Conservation (phyloP, 2,113 vertebrate genomes). For the Mandrillus leucophaeus region DNA sequence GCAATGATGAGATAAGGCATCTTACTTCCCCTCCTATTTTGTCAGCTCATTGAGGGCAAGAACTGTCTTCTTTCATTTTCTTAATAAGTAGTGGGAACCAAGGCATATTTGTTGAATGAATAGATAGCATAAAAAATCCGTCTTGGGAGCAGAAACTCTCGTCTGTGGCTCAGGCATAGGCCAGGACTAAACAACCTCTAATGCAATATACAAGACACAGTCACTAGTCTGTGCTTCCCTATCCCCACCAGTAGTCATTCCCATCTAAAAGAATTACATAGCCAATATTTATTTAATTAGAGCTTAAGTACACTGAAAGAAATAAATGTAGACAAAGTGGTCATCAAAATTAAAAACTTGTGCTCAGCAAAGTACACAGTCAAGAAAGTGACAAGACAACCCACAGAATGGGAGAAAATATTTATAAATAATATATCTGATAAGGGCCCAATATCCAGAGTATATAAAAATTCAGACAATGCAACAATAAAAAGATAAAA, state of each 20-base stretch:
- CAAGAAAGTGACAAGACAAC: not conserved
- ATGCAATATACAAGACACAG: not conserved
- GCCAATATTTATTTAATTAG: not conserved
- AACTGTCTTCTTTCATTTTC: constrained; percentile 21
- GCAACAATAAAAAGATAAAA: not conserved
- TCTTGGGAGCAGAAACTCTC: not conserved
- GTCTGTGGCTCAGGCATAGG: not conserved
- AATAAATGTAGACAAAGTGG: not conserved
- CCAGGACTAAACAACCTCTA: not conserved
- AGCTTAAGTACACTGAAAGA: not conserved
- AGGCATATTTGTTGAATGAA: constrained; percentile 2
- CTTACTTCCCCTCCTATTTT: not conserved
- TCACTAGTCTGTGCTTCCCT: not conserved
- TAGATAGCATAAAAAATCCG: not conserved
- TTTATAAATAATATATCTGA: not conserved
- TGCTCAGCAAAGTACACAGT: not conserved
- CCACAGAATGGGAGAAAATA: not conserved
- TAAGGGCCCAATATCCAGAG: not conserved
- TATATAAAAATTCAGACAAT: not conserved
- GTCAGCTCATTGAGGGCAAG: constrained; percentile 13
- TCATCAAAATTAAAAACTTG: constrained; percentile 2
- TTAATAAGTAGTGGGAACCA: not conserved
- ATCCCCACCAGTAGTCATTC: not conserved
- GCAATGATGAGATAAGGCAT: not conserved
- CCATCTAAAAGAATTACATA: not conserved